These are phyloP conservation scores for Anoplolepis gracilipes DNA, from an alignment of 1,140 invertebrate species.

Conservation along the genomic window DNA sequence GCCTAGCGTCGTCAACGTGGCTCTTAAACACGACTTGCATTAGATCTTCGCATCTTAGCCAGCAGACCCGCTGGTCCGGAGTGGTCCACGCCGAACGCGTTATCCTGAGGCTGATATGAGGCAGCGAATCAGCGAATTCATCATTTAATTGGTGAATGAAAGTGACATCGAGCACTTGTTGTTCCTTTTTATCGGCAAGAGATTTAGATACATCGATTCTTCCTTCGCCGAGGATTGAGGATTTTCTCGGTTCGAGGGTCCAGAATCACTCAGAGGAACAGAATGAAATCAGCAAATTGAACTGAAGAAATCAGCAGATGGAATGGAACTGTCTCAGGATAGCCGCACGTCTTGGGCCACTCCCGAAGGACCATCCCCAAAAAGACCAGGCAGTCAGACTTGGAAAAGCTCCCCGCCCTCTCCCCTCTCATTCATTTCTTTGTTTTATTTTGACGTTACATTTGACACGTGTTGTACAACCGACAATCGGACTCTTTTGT, in stretches of 20 bases:
- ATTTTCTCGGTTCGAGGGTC: neutral
- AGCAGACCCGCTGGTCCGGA: conserved; percentile 73
- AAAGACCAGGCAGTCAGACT: conserved; percentile 69
- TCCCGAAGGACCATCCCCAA: conserved; percentile 49
- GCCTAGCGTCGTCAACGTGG: conserved; percentile 78
- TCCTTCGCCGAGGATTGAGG: neutral
- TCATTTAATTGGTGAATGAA: conserved; percentile 21
- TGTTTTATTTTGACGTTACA: conserved; percentile 45
- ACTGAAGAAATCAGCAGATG: conserved; percentile 14
- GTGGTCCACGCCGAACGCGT: conserved; percentile 70
- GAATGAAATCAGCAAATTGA: conserved; percentile 16
- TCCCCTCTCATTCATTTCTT: conserved; percentile 5
- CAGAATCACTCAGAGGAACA: neutral
- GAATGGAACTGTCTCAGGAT: conserved; percentile 60
- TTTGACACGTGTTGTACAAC: conserved; percentile 57
- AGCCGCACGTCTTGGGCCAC: conserved; percentile 57
- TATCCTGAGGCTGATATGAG: conserved; percentile 68
- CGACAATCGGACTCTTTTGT: conserved; percentile 6
- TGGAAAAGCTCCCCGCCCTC: conserved; percentile 58
- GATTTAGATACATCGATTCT: neutral
- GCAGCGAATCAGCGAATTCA: conserved; percentile 12
- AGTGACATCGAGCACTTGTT: neutral
- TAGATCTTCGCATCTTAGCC: conserved; percentile 46
- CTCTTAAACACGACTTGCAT: conserved; percentile 75
- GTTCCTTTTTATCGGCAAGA: neutral